Conservation (phyloP, 2,888 invertebrate genomes). For the Exocentrus adspersus region DNA sequence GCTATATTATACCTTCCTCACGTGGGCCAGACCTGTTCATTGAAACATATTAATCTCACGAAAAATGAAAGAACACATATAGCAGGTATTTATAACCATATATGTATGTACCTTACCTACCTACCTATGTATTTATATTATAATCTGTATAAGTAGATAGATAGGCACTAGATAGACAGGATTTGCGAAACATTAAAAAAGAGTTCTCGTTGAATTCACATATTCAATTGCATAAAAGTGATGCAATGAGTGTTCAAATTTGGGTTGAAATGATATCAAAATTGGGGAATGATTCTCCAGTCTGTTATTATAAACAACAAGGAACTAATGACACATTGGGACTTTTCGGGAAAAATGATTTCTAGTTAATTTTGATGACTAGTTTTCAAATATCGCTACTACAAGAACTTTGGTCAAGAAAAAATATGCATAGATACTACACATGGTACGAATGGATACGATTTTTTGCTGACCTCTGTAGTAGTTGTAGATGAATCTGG, state of each 20-base stretch:
- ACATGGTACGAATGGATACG: neutral
- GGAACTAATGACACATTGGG: neutral
- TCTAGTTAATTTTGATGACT: neutral
- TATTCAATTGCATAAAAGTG: neutral
- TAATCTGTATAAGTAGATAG: no score
- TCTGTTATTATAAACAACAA: neutral
- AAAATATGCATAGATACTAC: neutral
- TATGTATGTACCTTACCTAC: no score
- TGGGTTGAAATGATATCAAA: neutral
- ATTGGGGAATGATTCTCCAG: neutral
- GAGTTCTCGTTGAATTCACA: neutral
- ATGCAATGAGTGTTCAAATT: slow-evolving; percentile 1
- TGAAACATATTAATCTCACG: neutral
- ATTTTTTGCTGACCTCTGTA: neutral
- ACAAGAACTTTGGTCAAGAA: neutral
- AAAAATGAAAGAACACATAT: neutral
- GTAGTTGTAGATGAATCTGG: neutral
- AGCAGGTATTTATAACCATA: neutral
- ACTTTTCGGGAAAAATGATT: neutral
- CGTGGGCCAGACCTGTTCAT: neutral
- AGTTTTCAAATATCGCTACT: neutral
- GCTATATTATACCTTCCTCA: neutral
- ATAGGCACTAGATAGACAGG: slow-evolving; percentile 7
- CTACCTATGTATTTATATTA: no score
- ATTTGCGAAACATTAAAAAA: neutral